These are phyloP conservation scores for Phylloscopus collybita DNA, from an alignment of 2,797 vertebrate species.

Conservation along the genomic window DNA sequence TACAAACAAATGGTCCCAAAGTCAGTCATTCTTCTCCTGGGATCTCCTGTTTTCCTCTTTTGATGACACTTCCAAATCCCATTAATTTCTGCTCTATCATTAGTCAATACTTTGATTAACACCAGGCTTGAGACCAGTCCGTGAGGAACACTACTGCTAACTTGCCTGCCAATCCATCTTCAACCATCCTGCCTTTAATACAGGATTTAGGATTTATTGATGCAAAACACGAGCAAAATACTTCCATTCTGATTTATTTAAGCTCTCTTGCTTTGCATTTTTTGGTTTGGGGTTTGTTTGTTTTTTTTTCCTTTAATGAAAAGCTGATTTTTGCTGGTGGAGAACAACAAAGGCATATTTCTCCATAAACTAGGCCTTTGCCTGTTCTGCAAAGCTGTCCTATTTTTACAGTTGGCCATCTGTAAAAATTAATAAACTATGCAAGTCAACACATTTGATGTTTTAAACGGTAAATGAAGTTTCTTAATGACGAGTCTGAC, in stretches of 20 bases:
- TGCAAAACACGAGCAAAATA: background rate
- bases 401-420: background rate
- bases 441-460: constrained; percentile 9
- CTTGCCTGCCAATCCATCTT: background rate
- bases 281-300: background rate
- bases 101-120: background rate
- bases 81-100: background rate
- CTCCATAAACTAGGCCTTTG: background rate
- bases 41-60: background rate
- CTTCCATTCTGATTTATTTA: background rate
- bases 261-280: background rate
- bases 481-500: constrained; percentile 14
- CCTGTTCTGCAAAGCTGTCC: background rate
- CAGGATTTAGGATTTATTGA: background rate
- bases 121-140: background rate
- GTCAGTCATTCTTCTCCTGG: background rate
- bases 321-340: background rate
- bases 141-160: background rate
- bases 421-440: constrained; percentile 27
- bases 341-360: background rate
- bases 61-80: background rate
- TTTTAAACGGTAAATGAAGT: constrained; percentile 25
- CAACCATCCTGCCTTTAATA: background rate
- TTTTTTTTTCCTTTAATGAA: background rate
- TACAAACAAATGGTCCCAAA: background rate